These are phyloP conservation scores for Lagenorhynchus albirostris DNA, from an alignment of 2,113 vertebrate genomes.

Conservation along the genomic window DNA sequence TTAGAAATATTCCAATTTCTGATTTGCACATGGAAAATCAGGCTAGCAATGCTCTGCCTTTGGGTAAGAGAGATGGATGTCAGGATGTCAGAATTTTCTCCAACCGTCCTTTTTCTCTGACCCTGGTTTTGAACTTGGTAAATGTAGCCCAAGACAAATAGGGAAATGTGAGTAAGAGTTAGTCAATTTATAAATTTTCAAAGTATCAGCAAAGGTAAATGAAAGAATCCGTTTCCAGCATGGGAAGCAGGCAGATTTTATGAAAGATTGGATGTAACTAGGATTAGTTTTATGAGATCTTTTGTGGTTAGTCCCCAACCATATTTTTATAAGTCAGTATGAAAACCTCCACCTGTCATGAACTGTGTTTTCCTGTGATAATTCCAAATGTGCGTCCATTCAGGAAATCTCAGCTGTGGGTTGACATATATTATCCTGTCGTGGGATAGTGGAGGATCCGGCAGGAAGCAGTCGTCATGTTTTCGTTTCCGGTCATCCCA, in stretches of 20 bases:
- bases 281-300: neutral
- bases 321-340: neutral
- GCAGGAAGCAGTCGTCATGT: neutral
- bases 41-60: neutral
- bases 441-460: rapidly evolving
- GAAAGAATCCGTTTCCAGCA: neutral
- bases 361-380: neutral
- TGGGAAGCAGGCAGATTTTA: neutral
- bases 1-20: neutral
- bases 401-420: neutral
- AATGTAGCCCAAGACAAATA: neutral
- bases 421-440: neutral
- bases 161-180: too few species aligned
- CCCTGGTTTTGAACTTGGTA: neutral
- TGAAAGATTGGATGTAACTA: neutral
- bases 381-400: rapidly evolving
- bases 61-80: neutral
- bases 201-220: too few species aligned
- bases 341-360: neutral
- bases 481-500: conserved; percentile 31
- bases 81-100: neutral
- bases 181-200: neutral
- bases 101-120: neutral
- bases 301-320: neutral
- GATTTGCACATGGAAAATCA: neutral